These are phyloP conservation scores for Quadroppia sp. DNA, from an alignment of 2,888 invertebrate genomes.

Conservation along the genomic window DNA sequence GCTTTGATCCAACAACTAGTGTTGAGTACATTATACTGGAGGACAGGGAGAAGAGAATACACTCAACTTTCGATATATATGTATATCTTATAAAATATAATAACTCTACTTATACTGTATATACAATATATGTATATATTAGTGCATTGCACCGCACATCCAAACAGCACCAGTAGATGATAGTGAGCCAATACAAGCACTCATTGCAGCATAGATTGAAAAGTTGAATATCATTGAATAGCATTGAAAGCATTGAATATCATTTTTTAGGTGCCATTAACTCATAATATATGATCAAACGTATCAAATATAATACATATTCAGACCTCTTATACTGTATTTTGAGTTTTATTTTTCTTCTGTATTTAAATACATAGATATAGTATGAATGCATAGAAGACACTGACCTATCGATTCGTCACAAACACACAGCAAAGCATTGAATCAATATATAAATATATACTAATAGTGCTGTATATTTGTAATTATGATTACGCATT, in stretches of 20 bases:
- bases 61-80: background rate
- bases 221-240: constrained; percentile 14
- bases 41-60: background rate
- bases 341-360: constrained; percentile 3
- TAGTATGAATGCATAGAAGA: constrained; percentile 1
- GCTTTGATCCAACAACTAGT: background rate
- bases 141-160: constrained; percentile 22
- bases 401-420: constrained; percentile 33
- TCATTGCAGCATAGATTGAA: constrained; percentile 5
- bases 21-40: background rate
- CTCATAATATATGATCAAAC: constrained; percentile 36
- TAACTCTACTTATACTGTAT: background rate
- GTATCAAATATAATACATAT: constrained; percentile 25
- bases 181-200: background rate
- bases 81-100: background rate
- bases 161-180: background rate
- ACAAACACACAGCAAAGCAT: background rate
- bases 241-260: constrained; percentile 18
- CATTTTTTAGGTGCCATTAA: constrained; percentile 34
- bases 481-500: background rate
- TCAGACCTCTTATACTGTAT: background rate
- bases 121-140: background rate
- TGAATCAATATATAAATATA: constrained; percentile 20
- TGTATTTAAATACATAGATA: background rate
- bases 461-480: too few relatives aligned